These are phyloP conservation scores for Rhineura floridana DNA, from an alignment of 2,113 vertebrate genomes.

Conservation along the genomic window DNA sequence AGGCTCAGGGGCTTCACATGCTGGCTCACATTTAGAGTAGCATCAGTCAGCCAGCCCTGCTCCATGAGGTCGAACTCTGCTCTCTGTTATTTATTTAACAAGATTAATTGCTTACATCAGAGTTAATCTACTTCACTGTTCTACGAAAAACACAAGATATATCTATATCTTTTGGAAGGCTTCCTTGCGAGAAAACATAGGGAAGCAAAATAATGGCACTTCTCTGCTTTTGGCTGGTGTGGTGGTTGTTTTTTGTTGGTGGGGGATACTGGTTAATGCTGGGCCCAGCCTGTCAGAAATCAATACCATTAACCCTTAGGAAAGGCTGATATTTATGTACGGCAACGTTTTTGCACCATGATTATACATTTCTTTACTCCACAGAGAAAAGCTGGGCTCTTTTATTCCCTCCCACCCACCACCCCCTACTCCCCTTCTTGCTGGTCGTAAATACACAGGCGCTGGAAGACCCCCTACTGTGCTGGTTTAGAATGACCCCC, in stretches of 20 bases:
- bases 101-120: slow-evolving; percentile 60
- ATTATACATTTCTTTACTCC: background rate
- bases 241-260: no score
- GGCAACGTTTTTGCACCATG: background rate
- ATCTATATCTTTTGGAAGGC: slow-evolving; percentile 53
- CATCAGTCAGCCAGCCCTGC: background rate
- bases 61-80: slow-evolving; percentile 18
- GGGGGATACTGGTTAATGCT: slow-evolving; percentile 64
- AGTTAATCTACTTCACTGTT: slow-evolving; percentile 56
- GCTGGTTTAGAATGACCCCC: slow-evolving; percentile 16
- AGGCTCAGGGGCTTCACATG: background rate
- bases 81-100: slow-evolving; percentile 42
- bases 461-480: background rate
- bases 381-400: background rate
- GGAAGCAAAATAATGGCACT: slow-evolving; percentile 62
- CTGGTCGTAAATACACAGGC: background rate
- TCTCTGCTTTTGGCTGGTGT: slow-evolving; percentile 66
- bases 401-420: background rate
- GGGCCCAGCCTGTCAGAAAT: slow-evolving; percentile 60
- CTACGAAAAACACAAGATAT: slow-evolving; percentile 35
- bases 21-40: background rate
- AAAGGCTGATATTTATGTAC: slow-evolving; percentile 50
- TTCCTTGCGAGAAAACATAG: slow-evolving; percentile 54
- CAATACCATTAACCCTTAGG: slow-evolving; percentile 67
- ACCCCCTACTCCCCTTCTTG: no score